A percentile compares a stretch with the other conserved stretches of the same genome.
phyloP scores from a whole-genome alignment of 2,113 vertebrate species.

The Eonycteris spelaea region DNA sequence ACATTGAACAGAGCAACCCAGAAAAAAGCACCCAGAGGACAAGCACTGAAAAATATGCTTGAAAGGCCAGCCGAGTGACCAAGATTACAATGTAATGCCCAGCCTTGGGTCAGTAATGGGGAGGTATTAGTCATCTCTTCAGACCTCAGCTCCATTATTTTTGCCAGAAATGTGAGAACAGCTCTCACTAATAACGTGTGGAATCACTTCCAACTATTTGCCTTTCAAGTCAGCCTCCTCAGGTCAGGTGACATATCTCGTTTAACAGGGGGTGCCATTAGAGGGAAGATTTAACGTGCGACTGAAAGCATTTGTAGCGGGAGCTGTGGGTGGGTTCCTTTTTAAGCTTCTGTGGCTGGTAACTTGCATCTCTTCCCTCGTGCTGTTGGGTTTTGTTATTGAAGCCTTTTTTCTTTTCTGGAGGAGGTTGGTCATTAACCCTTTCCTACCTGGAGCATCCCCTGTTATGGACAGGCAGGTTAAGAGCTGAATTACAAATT shows the following conservation, averaged over 20 bases:
- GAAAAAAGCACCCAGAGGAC: conserved; percentile 51
- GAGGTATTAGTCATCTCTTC: conserved; percentile 72
- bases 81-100: conserved; percentile 59
- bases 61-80: conserved; percentile 41
- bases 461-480: background rate
- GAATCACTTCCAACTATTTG: conserved; percentile 79
- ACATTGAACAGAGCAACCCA: background rate
- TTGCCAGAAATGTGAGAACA: conserved; percentile 76
- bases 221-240: conserved; percentile 79
- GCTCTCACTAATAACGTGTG: conserved; percentile 75
- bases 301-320: conserved; percentile 76
- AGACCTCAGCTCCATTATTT: conserved; percentile 76
- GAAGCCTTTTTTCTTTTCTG: conserved; percentile 62
- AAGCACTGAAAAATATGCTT: conserved; percentile 36
- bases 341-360: conserved; percentile 75
- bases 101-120: conserved; percentile 69
- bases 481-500: background rate
- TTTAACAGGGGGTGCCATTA: conserved; percentile 80
- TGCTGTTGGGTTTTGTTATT: conserved; percentile 67
- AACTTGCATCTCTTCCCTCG: conserved; percentile 59
- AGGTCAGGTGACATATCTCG: conserved; percentile 78
- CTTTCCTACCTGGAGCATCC: conserved; percentile 46
- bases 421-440: conserved; percentile 71
- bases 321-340: conserved; percentile 79
- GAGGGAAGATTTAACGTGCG: conserved; percentile 74